Conservation (phyloP, 2,113 vertebrate species). For the Crypturellus undulatus region DNA sequence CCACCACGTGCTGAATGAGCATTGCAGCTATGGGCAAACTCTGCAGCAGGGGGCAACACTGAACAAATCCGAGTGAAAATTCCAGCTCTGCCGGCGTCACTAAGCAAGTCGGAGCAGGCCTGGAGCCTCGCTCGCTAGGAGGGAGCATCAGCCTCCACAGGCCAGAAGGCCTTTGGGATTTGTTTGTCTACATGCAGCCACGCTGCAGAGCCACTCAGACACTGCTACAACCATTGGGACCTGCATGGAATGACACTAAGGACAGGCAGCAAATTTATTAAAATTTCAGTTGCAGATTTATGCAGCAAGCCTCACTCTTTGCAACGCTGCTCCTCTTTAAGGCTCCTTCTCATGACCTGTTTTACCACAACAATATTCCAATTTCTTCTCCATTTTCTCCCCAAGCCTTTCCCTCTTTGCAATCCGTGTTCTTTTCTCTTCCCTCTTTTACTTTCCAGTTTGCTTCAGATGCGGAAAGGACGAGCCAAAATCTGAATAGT, state of each 20-base stretch:
- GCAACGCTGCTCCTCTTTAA: background rate
- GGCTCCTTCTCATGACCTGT: background rate
- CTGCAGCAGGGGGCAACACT: slow-evolving; percentile 41
- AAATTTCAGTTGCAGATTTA: background rate
- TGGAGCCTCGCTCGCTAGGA: background rate
- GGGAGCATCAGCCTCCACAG: background rate
- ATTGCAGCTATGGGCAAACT: background rate
- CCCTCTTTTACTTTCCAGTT: background rate
- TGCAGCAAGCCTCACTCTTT: background rate
- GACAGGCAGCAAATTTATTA: background rate
- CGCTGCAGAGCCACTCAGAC: accelerated
- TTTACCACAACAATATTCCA: background rate
- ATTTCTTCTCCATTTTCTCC: background rate
- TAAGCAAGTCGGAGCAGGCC: background rate
- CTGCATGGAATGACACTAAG: accelerated
- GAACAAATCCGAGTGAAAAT: background rate
- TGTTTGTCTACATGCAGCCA: background rate
- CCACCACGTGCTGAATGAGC: background rate
- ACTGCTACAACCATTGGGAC: background rate
- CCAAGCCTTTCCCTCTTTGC: background rate
- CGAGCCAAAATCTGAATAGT: accelerated
- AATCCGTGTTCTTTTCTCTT: background rate
- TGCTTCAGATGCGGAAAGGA: background rate
- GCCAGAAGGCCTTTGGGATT: background rate
- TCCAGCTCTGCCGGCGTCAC: background rate